Evolutionary conservation across 2,797 vertebrate species (phyloP).

Genomic region (Pagetopsis macropterus): DNA sequence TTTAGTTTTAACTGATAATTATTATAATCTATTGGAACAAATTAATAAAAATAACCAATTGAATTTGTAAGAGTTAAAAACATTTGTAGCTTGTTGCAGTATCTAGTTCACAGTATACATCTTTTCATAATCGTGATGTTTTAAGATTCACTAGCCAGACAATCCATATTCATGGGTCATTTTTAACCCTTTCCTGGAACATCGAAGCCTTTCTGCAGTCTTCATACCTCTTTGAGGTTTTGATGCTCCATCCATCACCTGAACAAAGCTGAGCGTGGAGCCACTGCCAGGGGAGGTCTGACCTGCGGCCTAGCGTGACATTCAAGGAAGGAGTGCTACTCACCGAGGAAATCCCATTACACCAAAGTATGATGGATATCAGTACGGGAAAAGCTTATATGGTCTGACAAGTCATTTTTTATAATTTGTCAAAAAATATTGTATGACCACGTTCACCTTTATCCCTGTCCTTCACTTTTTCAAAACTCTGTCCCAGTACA

Average conservation of each 20-base stretch:
- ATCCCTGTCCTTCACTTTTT: constrained; percentile 65
- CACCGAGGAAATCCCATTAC: constrained; percentile 85
- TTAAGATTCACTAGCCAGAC: constrained; percentile 21
- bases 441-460: constrained; percentile 69
- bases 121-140: constrained; percentile 6
- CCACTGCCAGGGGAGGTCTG: constrained; percentile 80
- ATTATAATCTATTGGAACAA: background rate
- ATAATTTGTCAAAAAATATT: constrained; percentile 75
- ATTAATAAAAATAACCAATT: background rate
- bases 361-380: constrained; percentile 86
- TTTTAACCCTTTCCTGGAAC: constrained; percentile 51
- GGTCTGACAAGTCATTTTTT: constrained; percentile 84
- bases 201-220: constrained; percentile 52
- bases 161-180: constrained; percentile 47
- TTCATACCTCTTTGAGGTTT: constrained; percentile 69
- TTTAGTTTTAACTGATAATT: background rate
- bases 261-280: constrained; percentile 71
- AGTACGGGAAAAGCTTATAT: constrained; percentile 75
- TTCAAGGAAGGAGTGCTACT: constrained; percentile 82
- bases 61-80: background rate
- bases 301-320: constrained; percentile 82
- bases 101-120: background rate
- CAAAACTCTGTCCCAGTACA: constrained; percentile 30
- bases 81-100: background rate
- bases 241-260: constrained; percentile 83